Evolutionary conservation across 2,888 invertebrate species (phyloP).

Genomic region (Trachelus iudaicus): DNA sequence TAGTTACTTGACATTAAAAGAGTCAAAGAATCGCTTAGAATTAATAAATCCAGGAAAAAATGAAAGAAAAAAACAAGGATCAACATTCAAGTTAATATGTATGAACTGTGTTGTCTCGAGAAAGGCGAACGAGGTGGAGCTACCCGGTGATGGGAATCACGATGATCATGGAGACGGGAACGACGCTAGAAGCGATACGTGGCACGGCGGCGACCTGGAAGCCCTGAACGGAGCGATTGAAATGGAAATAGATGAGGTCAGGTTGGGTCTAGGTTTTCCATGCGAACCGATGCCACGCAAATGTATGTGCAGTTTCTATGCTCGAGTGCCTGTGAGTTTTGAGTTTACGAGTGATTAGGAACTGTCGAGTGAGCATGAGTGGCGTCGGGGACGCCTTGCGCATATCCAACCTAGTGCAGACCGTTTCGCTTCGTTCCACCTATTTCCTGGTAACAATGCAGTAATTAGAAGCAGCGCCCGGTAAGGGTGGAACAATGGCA

Average conservation of each 20-base stretch:
- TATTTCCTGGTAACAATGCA: slow-evolving; percentile 31
- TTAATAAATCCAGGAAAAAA: not conserved
- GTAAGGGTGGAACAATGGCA: slow-evolving; percentile 28
- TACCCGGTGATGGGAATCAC: not conserved
- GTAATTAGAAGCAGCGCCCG: slow-evolving; percentile 38
- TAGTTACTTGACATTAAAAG: slow-evolving; percentile 9
- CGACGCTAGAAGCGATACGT: not conserved
- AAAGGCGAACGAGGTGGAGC: not conserved
- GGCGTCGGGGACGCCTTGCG: not conserved
- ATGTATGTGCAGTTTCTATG: not conserved
- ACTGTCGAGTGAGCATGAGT: not conserved
- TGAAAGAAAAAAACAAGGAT: slow-evolving; percentile 17
- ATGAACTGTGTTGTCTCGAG: not conserved
- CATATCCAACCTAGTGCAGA: not conserved
- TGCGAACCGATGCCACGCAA: not conserved
- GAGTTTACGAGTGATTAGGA: not conserved
- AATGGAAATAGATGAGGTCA: not conserved
- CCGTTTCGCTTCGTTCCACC: not conserved
- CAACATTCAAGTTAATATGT: not conserved
- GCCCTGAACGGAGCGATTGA: not conserved
- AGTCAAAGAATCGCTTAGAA: slow-evolving; percentile 3
- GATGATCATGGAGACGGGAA: not conserved
- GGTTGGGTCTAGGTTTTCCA: not conserved
- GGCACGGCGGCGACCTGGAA: not conserved
- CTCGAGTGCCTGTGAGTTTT: not conserved